Base-by-base conservation (phyloP, 92 coral and sea anemone species). In the Phenganax subtilis region DNA sequence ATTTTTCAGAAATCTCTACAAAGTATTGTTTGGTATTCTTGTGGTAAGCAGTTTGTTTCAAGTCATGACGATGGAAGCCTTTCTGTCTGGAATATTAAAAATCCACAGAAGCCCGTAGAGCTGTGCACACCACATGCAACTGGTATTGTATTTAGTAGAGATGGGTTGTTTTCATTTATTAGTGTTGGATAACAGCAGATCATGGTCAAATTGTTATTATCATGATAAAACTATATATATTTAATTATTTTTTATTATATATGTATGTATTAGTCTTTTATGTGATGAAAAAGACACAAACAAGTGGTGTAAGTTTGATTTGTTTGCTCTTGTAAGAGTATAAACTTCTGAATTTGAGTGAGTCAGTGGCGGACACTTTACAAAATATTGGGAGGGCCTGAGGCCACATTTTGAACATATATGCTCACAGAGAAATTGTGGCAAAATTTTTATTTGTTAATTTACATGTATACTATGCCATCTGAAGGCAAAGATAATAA, bases 21-120 rank as follows among this genome's bases (percentile, higher is more conserved):
- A 16, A 85, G 92, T n/a, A 89, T 89, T 2, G 80, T 89, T 56
- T 93, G 98, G 98, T 79, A 88, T 10, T 90, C 85, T 85, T 97
- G 92, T 85, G 98, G 98, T 10, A 93, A 92, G 84, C 98, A 92
- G 88, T 93, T 93, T 78, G 92, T 93, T 81, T 88, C 97, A 75
- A 86, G 97, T 7, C 98, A 93, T 74, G 56, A 90, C 2, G 90
- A 92, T 75, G 98, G 98, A 5, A 88, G 91, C 6, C 58, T 93
- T 25, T 80, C 92, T 56, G 83, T 93, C 14, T 93, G 98, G 98
- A 78, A 82, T 81, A 65, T 87, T 10, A 93, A 89, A 84, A 80
- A 73, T 74, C 81, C 87, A 20, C 87, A 74, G n/a, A 93, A 90
- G 75, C 90, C 98, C 51, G 80, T 88, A 51, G 98, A 93, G 64